Evolutionary conservation across 2,797 vertebrate genomes (phyloP).

Genomic region (Novumbra hubbsi): DNA sequence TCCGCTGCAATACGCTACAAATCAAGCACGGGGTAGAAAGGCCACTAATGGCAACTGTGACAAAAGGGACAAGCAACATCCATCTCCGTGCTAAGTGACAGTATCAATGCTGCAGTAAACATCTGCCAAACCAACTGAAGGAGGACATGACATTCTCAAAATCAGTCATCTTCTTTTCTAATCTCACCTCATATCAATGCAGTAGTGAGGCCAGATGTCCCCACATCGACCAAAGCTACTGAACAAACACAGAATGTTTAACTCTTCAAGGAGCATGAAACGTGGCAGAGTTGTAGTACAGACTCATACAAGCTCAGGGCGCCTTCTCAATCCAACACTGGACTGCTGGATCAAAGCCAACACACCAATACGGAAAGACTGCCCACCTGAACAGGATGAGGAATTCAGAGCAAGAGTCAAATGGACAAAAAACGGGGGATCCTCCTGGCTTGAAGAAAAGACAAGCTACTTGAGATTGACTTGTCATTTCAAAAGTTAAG

Average conservation of each 20-base stretch:
- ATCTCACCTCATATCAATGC: not conserved
- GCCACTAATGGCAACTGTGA: not conserved
- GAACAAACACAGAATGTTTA: not conserved
- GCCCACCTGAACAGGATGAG: not conserved
- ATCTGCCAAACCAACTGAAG: not conserved
- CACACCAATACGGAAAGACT: not conserved
- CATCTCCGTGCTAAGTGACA: constrained; percentile 3
- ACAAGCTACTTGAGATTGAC: not conserved
- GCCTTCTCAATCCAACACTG: not conserved
- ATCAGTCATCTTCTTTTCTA: not conserved
- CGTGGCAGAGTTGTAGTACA: not conserved
- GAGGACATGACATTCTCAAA: not conserved
- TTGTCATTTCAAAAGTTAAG: not conserved
- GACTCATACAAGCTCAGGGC: too few relatives aligned
- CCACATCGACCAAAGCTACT: not conserved
- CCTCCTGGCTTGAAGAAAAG: not conserved
- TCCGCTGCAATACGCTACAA: not conserved
- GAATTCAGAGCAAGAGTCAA: not conserved
- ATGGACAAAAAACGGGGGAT: not conserved
- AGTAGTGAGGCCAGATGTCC: not conserved
- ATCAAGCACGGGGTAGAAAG: not conserved
- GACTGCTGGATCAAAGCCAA: not conserved
- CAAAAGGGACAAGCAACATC: not conserved
- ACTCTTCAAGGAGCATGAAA: not conserved
- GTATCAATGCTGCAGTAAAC: constrained; percentile 15